Conservation (phyloP, 30 jellyfish, hydroid and myxozoan genomes). For the Aurelia aurita complex sp. Pacific region DNA sequence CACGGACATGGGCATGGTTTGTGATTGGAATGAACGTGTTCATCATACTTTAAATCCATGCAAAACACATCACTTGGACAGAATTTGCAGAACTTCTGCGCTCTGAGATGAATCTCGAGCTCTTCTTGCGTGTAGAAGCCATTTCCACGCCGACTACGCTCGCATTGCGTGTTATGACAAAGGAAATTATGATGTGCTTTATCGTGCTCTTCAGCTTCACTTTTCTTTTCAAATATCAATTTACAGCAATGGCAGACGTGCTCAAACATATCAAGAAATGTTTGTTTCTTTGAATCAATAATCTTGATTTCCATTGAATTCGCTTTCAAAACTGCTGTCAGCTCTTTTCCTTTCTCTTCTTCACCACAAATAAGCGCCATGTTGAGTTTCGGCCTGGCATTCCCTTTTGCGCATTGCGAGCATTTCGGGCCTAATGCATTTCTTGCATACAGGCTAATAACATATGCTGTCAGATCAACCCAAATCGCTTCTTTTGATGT, state of each 20-base stretch:
- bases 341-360: constrained; percentile 63
- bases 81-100: constrained; percentile 76
- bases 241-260: constrained; percentile 82
- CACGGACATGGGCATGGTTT: constrained; percentile 86
- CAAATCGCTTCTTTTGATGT: constrained; percentile 79
- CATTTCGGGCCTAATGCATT: constrained; percentile 11
- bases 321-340: constrained; percentile 76
- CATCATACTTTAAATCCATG: constrained; percentile 16
- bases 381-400: constrained; percentile 40
- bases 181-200: constrained; percentile 67
- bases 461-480: constrained; percentile 81
- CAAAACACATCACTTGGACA: constrained; percentile 85
- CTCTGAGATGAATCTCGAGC: constrained; percentile 70
- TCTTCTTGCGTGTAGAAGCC: constrained; percentile 88
- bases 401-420: constrained; percentile 25
- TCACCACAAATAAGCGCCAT: constrained; percentile 64
- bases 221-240: constrained; percentile 42
- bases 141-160: constrained; percentile 88
- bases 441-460: constrained; percentile 78
- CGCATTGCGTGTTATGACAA: constrained; percentile 85
- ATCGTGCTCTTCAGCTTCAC: constrained; percentile 79
- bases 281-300: constrained; percentile 62
- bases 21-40: constrained; percentile 72
- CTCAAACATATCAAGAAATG: constrained; percentile 72
- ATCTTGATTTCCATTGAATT: constrained; percentile 57